Base-by-base conservation (phyloP, 2,888 invertebrate species). In the Drosophila borealis region DNA sequence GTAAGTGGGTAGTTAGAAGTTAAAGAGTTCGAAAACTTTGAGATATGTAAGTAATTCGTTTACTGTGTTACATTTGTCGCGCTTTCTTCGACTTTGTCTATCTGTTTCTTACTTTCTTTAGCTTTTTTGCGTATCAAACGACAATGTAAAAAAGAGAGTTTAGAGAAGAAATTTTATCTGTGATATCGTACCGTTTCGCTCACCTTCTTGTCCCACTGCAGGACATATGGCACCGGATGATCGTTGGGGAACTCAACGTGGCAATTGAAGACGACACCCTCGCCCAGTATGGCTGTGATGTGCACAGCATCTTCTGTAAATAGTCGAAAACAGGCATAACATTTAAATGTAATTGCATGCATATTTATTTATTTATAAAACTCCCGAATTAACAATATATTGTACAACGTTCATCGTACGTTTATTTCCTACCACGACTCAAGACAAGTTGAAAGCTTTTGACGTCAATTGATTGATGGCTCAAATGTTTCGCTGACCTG, bases 141-240 rank as follows among this genome's bases (percentile, higher is more conserved):
- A 88, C 89, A 89, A 88, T 83, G 69, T 85, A 89, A 92, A 92
- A 92, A 91, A 93, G 92, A 94, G 93, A 93, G 93, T 93, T 93
- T 93, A 93, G 92, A 92, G 92, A 92, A 93, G 93, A 92, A 91
- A 91, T 89, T 87, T 88, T 88, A 85, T 83, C 91, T 94, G 91
- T 92, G 92, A 94, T 95, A 96, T 95, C 97, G 96, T 97, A 97
- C 97, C 97, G 96, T 96, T 94, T 96, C 96, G 96, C 96, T 96
- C 96, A 97, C 97, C 97, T 98, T 97, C 96, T 98, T 98, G 96
- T 97, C 97, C 98, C 98, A 99, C 95, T 98, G 98, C 93, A 98
- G 96, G 94, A 98, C 98, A 94, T 98, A 98, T 94, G 98, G 97
- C 94, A 98, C 97, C 92, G 97, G 97, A 94, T 97, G 96, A 94